Base-by-base conservation (phyloP, 2,113 vertebrate species). In the Anoura caudifer region DNA sequence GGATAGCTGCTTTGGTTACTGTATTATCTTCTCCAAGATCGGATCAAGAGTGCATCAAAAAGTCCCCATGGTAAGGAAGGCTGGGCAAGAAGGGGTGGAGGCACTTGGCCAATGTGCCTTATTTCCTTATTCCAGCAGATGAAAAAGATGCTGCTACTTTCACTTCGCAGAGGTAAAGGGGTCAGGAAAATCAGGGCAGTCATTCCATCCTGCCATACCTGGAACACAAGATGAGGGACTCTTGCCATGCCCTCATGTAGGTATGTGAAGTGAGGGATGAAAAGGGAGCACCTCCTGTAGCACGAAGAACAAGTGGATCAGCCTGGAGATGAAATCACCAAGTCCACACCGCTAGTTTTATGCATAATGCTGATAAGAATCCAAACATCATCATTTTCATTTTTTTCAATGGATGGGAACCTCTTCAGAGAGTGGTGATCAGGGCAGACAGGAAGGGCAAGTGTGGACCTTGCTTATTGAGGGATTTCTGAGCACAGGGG, bases 11-110 rank as follows among this genome's bases (percentile, higher is more conserved):
- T 95, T 81, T 38, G 28, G 59, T 87, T 88, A 33, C 47, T 91
- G 82, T 47, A 56, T 67, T 89, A 84, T 83, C 31, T 96, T 95
- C 76, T 93, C 91, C 87, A 91, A 88, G 81, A 75, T 87, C 63
- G 95, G 47, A 90, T 94, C 33, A 36, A 80, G 41, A 82, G 11
- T 76, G 24, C 38, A 52, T n/a, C 41, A 36, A 13, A 76, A 10
- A 10, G 33, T 5, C 45, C 45, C 33, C 24, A 16, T 47, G n/a
- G 38, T 65, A 87, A 72, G 52, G 50, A 52, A 86, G 19, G 50
- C 9, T 16, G 0, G 31, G 41, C 73, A 79, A 61, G 38, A 80
- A 72, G 22, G 36, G 69, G 19, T 14, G 45, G 88, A 94, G 63
- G 59, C 24, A 69, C 54, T 59, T 45, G 16, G 13, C 67, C 36